Conservation (phyloP, 2,113 vertebrate genomes). For the Micromys minutus region DNA sequence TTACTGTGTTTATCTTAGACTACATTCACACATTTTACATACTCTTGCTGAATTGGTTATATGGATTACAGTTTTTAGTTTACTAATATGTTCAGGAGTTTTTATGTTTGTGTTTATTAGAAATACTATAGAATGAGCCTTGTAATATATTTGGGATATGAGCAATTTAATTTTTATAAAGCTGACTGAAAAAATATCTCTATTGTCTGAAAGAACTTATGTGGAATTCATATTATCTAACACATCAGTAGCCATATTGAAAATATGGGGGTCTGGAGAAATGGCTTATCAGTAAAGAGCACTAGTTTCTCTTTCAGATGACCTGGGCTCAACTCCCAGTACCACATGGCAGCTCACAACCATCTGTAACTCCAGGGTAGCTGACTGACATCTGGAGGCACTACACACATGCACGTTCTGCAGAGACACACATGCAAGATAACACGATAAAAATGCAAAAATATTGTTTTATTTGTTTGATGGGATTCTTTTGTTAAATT, state of each 20-base stretch:
- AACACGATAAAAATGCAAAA: background rate
- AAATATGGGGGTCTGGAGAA: background rate
- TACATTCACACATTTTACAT: background rate
- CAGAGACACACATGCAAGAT: background rate
- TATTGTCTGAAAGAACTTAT: background rate
- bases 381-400: background rate
- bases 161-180: constrained; percentile 5
- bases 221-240: background rate
- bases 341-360: background rate
- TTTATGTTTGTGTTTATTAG: background rate
- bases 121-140: background rate
- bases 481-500: background rate
- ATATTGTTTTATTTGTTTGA: background rate
- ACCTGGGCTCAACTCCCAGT: background rate
- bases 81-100: background rate
- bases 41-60: background rate
- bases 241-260: background rate
- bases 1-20: background rate
- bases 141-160: background rate
- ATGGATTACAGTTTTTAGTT: background rate
- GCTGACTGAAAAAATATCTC: background rate
- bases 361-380: background rate
- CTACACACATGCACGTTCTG: background rate
- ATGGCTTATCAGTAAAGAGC: background rate
- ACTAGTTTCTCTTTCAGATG: background rate